Evolutionary conservation across 2,888 invertebrate genomes (phyloP).

Genomic region (Cheilosia impressa): DNA sequence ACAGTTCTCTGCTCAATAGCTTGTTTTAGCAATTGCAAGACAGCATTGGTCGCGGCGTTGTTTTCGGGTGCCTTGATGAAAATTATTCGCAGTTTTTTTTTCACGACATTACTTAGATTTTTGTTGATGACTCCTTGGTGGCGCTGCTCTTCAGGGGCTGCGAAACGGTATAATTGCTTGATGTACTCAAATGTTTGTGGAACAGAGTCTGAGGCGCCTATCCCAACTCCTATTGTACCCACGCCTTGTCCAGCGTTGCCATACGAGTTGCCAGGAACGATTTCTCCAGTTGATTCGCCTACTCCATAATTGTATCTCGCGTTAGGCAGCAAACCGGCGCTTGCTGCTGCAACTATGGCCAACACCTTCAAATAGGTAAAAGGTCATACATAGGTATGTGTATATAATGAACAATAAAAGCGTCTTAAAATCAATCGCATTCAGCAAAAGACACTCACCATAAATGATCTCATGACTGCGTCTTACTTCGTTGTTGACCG

Average conservation of each 20-base stretch:
- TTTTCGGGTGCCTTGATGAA: conserved; percentile 82
- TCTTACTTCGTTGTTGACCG: conserved; percentile 46
- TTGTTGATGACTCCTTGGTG: conserved; percentile 73
- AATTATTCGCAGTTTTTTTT: conserved; percentile 80
- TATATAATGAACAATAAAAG: background rate
- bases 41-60: conserved; percentile 80
- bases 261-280: background rate
- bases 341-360: conserved; percentile 10
- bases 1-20: conserved; percentile 81
- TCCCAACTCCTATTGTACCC: conserved; percentile 58
- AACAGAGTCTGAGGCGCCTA: conserved; percentile 35
- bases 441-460: conserved; percentile 44
- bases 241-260: background rate
- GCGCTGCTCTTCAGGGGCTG: conserved; percentile 78
- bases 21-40: conserved; percentile 80
- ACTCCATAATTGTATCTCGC: conserved; percentile 21
- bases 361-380: conserved; percentile 11
- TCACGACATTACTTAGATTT: conserved; percentile 72
- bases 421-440: background rate
- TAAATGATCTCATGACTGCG: conserved; percentile 59
- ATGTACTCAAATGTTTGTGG: conserved; percentile 60
- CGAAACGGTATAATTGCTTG: conserved; percentile 79
- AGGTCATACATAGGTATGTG: background rate
- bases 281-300: background rate
- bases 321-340: background rate